Evolutionary conservation across 2,113 vertebrate species (phyloP).

Genomic region (Amblyornis subalaris): DNA sequence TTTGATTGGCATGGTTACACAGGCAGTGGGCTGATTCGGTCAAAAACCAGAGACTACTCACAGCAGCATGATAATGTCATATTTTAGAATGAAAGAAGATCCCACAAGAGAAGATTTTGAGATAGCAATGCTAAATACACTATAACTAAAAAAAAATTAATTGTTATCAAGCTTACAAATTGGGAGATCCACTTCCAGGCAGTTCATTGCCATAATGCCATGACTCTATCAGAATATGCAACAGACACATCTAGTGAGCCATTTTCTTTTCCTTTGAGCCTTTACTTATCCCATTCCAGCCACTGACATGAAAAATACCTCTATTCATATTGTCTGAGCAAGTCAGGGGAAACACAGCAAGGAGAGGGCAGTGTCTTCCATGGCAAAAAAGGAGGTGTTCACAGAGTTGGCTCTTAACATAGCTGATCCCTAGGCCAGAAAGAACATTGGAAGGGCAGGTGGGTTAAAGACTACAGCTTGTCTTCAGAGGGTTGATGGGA

Average conservation of each 20-base stretch:
- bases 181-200: not conserved
- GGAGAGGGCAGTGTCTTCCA: not conserved
- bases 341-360: not conserved
- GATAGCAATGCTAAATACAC: not conserved
- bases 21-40: not conserved
- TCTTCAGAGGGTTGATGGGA: not conserved
- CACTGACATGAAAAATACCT: not conserved
- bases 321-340: not conserved
- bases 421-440: not conserved
- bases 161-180: not conserved
- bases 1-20: not conserved
- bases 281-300: not conserved
- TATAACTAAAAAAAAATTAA: not conserved
- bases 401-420: not conserved
- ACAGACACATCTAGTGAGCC: not conserved
- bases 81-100: not conserved
- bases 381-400: not conserved
- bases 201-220: not conserved
- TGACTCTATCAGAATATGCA: not conserved
- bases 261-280: not conserved
- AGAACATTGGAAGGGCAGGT: not conserved
- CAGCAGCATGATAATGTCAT: not conserved
- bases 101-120: not conserved
- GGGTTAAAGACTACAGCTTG: not conserved
- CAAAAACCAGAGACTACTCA: not conserved